Base-by-base conservation (phyloP, 2,888 invertebrate genomes). In the Leptogaster cylindrica region DNA sequence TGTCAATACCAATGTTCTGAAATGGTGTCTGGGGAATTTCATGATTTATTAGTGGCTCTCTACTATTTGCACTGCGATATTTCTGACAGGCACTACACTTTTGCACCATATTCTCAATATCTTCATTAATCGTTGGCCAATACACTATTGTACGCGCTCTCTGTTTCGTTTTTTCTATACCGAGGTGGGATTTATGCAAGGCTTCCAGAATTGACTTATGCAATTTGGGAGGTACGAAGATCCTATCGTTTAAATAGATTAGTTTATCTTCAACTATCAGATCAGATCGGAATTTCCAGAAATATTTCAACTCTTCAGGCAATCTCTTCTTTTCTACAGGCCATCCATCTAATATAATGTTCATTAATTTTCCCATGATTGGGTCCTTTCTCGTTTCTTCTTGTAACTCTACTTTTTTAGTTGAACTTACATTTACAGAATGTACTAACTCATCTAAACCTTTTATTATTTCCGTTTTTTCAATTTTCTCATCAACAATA, bases 1-100 rank as follows among this genome's bases (percentile, higher is more conserved):
- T 73, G 72, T 76, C 76, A 28, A 72, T 67, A 39, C 68, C 72
- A 31, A 77, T 55, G 51, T 74, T 74, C 51, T 73, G n/a, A n/a
- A 23, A 48, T 31, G 65, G 65, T 4, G 27, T 10, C 5, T 39
- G 10, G 6, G 65, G 65, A 10, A 68, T 33, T 12, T 20, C n/a
- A 27, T 65, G 68, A 14, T 12, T 8, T 8, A 61, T 31, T 8
- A 48, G 20, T 3, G 65, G 50, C 28, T 68, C 58, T 18, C 44
- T 66, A 10, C 7, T 14, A 41, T 68, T 66, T 18, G 27, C 2
- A 8, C 10, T 3, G 1, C 51, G n/a, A 27, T 20, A 66, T 50
- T 66, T 66, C 41, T 66, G 61, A 33, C 68, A 68, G 2, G 66
- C 33, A 14, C 23, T 16, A 23, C 68, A 68, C 7, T 31, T 58